A percentile compares a stretch with the other conserved stretches of the same genome.
phyloP scores from a whole-genome alignment of 2,113 vertebrate genomes.

The Anguilla japonica region DNA sequence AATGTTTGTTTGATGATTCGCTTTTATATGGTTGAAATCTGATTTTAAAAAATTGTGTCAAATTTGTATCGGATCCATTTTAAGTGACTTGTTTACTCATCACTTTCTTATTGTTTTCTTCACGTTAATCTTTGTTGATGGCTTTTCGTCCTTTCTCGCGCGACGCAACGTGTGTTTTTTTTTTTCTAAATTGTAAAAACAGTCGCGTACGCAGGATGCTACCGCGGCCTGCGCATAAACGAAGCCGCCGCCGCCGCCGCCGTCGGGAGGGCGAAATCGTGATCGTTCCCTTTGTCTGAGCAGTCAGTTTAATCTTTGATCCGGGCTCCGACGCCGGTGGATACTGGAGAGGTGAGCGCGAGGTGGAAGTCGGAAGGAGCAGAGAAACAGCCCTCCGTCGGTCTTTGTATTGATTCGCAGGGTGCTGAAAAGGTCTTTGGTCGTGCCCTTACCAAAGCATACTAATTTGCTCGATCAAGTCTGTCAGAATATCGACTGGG shows the following conservation, averaged over 20 bases:
- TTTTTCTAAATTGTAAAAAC: neutral
- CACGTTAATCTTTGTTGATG: neutral
- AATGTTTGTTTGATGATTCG: too few species aligned
- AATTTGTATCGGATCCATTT: neutral
- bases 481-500: conserved; percentile 97
- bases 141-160: conserved; percentile 5
- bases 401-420: conserved; percentile 90
- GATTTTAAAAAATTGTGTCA: too few species aligned
- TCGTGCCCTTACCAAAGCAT: conserved; percentile 94
- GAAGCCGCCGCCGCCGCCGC: neutral
- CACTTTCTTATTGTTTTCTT: neutral
- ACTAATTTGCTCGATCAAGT: conserved; percentile 99
- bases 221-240: neutral
- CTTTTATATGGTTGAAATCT: too few species aligned
- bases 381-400: conserved; percentile 83
- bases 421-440: conserved; percentile 97
- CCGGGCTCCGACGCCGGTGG: conserved; percentile 27
- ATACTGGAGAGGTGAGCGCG: conserved; percentile 28
- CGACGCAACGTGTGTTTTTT: neutral
- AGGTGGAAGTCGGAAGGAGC: conserved; percentile 60
- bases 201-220: conserved; percentile 4
- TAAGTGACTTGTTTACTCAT: neutral
- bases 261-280: conserved; percentile 39
- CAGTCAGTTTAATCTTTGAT: conserved; percentile 47
- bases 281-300: conserved; percentile 40